These are phyloP conservation scores for Hapalemur alaotrensis DNA, from an alignment of 2,797 vertebrate species.

Conservation along the genomic window DNA sequence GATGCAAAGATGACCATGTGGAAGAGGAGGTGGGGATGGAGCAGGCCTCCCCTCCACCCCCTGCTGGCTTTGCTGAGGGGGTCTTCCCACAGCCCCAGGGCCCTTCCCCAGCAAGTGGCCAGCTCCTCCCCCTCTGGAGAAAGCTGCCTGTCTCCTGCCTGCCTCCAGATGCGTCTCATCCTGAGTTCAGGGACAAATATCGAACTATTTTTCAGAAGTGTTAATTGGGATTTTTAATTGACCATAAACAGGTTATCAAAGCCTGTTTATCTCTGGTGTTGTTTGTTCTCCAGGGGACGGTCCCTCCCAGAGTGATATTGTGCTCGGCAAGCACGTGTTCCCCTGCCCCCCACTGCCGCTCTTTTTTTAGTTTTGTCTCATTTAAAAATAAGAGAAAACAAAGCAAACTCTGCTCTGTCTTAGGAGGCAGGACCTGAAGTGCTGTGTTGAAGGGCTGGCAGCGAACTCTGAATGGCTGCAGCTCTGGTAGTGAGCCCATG, in stretches of 20 bases:
- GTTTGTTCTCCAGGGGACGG: neutral
- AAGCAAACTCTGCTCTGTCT: neutral
- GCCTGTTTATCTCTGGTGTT: conserved; percentile 37
- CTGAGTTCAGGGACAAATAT: conserved; percentile 72
- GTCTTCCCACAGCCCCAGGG: neutral
- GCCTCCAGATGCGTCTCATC: conserved; percentile 21
- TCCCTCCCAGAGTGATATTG: conserved; percentile 4
- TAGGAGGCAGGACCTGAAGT: conserved; percentile 32
- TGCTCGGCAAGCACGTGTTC: neutral
- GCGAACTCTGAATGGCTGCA: neutral
- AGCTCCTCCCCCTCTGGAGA: neutral
- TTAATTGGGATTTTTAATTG: conserved; percentile 78
- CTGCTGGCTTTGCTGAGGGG: neutral
- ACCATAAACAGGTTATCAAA: conserved; percentile 57
- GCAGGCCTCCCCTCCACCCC: neutral
- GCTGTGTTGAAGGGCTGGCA: neutral
- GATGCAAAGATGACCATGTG: too few species aligned
- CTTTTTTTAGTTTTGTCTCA: conserved; percentile 1
- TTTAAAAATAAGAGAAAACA: conserved; percentile 14
- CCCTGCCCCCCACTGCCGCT: neutral
- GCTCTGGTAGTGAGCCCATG: neutral
- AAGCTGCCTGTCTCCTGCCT: neutral
- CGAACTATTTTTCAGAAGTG: conserved; percentile 90
- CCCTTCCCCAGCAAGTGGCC: neutral
- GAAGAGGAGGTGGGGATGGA: neutral